These are phyloP conservation scores for Yponomeuta sedellus DNA, from an alignment of 2,888 invertebrate genomes.

Conservation along the genomic window DNA sequence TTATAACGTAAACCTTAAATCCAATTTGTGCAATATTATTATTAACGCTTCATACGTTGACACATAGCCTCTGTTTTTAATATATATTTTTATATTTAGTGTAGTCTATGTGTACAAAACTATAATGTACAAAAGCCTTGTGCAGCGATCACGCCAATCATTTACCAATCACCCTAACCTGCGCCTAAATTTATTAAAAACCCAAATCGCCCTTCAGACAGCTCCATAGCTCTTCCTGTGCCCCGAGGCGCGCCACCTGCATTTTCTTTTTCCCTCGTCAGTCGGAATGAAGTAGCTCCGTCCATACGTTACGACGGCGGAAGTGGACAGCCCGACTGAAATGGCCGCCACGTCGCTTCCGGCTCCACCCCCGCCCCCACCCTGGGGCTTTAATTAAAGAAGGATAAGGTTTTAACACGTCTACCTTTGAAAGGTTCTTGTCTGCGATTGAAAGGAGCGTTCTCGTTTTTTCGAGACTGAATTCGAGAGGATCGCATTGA, in stretches of 20 bases:
- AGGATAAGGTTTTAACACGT: conserved; percentile 69
- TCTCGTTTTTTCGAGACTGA: conserved; percentile 24
- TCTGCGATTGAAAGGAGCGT: conserved; percentile 40
- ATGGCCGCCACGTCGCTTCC: conserved; percentile 48
- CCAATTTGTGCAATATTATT: too few species aligned
- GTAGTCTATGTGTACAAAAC: too few species aligned
- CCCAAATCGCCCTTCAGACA: conserved; percentile 15
- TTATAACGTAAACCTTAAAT: too few species aligned
- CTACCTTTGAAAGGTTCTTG: conserved; percentile 46
- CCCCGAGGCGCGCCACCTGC: conserved; percentile 46
- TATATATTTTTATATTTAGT: too few species aligned
- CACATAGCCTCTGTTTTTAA: too few species aligned
- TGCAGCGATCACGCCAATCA: too few species aligned
- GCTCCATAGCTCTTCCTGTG: conserved; percentile 35
- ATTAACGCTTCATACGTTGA: too few species aligned
- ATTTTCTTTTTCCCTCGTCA: conserved; percentile 60
- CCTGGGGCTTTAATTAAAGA: conserved; percentile 66
- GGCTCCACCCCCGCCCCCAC: conserved; percentile 25
- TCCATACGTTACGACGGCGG: conserved; percentile 55
- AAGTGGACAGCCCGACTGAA: conserved; percentile 62
- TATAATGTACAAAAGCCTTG: too few species aligned
- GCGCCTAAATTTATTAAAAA: too few species aligned
- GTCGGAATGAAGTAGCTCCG: conserved; percentile 65
- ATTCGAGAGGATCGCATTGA: conserved; percentile 8
- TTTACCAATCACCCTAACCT: too few species aligned